Percentiles rank a stretch among this genome's conserved stretches.
Conservation (phyloP, 2,888 invertebrate species). For the Biston betularia region DNA sequence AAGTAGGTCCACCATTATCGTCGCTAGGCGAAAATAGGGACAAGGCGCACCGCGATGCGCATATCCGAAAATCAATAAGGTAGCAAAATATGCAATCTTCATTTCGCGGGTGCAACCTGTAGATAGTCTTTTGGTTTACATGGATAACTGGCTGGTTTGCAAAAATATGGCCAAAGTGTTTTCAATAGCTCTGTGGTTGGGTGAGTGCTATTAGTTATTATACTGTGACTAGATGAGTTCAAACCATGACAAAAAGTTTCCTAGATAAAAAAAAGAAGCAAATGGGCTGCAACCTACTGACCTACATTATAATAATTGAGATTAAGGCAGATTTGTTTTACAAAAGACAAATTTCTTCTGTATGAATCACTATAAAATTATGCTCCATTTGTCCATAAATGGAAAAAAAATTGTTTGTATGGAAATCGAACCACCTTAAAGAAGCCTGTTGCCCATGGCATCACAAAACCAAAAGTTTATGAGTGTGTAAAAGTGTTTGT, state of each 20-base stretch:
- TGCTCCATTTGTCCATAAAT: no score
- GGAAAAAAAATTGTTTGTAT: no score
- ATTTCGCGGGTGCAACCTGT: constrained; percentile 13
- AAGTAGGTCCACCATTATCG: not conserved
- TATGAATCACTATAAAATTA: no score
- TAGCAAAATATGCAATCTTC: constrained; percentile 17
- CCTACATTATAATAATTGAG: not conserved
- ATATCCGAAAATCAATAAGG: constrained; percentile 31
- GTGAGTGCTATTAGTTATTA: constrained; percentile 10
- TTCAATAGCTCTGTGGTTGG: constrained; percentile 7
- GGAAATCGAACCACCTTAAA: no score
- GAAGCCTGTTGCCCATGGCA: no score
- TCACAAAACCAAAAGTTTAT: no score
- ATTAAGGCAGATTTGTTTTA: not conserved
- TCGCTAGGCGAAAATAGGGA: no score
- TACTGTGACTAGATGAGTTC: not conserved
- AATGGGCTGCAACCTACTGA: not conserved
- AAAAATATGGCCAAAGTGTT: constrained; percentile 16
- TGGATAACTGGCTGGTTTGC: not conserved
- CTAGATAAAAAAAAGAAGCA: not conserved
- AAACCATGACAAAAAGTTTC: not conserved
- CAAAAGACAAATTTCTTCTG: no score
- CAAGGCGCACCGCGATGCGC: constrained; percentile 25
- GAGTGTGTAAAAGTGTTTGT: no score
- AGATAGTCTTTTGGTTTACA: constrained; percentile 1